These are phyloP conservation scores for Pseudonaja textilis DNA, from an alignment of 2,113 vertebrate genomes.

Conservation along the genomic window DNA sequence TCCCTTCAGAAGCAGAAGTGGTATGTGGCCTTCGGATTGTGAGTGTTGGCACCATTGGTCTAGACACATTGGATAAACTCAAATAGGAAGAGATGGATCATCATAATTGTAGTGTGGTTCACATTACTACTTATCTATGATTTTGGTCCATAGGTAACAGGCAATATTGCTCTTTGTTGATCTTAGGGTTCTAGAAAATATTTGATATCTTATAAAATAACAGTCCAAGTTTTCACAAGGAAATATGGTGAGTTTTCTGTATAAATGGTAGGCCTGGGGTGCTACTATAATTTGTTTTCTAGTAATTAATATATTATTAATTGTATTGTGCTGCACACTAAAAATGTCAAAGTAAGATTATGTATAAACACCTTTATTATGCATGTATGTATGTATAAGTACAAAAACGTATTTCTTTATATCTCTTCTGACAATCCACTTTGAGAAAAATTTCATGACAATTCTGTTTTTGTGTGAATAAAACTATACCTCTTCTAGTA, in stretches of 20 bases:
- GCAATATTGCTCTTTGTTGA: not conserved
- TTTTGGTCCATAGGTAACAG: not conserved
- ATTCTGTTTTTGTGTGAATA: not conserved
- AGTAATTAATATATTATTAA: not conserved
- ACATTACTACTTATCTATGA: not conserved
- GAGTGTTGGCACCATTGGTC: not conserved
- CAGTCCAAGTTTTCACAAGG: not conserved
- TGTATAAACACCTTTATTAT: not conserved
- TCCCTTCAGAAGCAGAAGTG: not conserved
- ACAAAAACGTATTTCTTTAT: not conserved
- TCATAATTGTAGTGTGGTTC: not conserved
- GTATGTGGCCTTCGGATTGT: not conserved
- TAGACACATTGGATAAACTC: not conserved
- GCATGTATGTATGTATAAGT: not conserved
- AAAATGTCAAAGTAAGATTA: not conserved
- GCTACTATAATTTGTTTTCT: not conserved
- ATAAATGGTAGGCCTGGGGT: not conserved
- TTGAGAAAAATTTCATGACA: not conserved
- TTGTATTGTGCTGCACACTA: not conserved
- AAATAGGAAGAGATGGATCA: not conserved
- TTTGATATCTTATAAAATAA: not conserved
- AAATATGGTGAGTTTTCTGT: not conserved
- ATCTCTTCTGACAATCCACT: not conserved
- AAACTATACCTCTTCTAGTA: not conserved
- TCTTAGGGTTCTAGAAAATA: not conserved